A percentile compares a stretch with the other conserved stretches of the same genome.
phyloP scores from a whole-genome alignment of 2,888 invertebrate species.

The Trissolcus brochymenae region DNA sequence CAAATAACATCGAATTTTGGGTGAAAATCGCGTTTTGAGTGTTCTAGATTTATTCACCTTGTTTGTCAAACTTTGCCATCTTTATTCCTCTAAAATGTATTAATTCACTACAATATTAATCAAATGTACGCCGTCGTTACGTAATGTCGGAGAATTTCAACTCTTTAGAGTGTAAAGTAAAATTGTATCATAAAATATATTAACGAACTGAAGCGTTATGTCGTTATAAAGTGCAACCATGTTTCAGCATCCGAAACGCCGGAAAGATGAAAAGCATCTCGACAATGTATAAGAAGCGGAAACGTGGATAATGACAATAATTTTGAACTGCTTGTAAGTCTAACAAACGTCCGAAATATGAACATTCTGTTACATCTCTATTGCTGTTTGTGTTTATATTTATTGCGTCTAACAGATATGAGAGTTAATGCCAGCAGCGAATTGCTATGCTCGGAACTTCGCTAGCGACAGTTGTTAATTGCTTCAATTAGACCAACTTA shows the following conservation, averaged over 20 bases:
- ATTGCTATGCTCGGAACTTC: constrained; percentile 31
- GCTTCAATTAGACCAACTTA: constrained; percentile 40
- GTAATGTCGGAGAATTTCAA: not conserved
- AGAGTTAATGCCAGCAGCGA: constrained; percentile 12
- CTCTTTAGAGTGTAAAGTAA: not conserved
- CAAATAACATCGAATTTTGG: no score
- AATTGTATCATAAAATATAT: constrained; percentile 24
- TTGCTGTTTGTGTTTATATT: not conserved
- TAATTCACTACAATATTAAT: constrained; percentile 8
- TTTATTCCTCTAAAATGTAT: constrained; percentile 1
- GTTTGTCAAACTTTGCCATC: not conserved
- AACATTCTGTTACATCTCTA: not conserved
- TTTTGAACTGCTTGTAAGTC: constrained; percentile 22
- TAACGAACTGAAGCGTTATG: constrained; percentile 21
- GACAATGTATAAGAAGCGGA: constrained; percentile 13
- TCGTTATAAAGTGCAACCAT: constrained; percentile 31
- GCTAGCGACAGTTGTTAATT: constrained; percentile 35
- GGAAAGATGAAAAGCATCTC: constrained; percentile 12
- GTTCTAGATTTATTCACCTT: not conserved
- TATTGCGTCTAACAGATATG: constrained; percentile 15
- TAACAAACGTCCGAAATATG: constrained; percentile 17
- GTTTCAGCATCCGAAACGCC: constrained; percentile 17
- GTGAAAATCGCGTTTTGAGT: no score
- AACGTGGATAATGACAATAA: constrained; percentile 36
- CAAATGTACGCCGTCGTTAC: not conserved